These are phyloP conservation scores for Catocala nupta DNA, from an alignment of 2,888 invertebrate genomes.

Conservation along the genomic window DNA sequence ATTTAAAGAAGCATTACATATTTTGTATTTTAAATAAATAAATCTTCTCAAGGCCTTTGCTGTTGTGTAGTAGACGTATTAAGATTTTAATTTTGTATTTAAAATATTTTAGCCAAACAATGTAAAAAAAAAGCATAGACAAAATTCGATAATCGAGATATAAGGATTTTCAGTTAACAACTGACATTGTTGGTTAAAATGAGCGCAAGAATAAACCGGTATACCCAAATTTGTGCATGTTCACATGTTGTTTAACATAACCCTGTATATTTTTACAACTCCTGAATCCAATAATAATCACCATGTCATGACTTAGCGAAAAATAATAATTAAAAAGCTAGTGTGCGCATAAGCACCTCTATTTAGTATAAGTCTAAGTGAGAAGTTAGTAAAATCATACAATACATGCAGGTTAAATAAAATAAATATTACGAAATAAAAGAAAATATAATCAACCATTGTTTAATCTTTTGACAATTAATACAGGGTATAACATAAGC, in stretches of 20 bases:
- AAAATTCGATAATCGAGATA: too few species aligned
- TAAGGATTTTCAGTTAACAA: too few species aligned
- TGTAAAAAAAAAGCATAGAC: too few species aligned
- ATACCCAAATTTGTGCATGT: conserved; percentile 36
- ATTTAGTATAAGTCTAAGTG: conserved; percentile 33
- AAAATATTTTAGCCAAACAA: too few species aligned
- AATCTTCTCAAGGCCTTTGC: too few species aligned
- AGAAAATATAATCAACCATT: conserved; percentile 13
- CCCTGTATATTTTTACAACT: conserved; percentile 61
- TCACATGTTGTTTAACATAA: conserved; percentile 50
- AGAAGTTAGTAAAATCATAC: conserved; percentile 28
- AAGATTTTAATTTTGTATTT: too few species aligned
- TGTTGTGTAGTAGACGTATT: too few species aligned
- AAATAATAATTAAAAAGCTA: conserved; percentile 52
- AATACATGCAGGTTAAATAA: conserved; percentile 12
- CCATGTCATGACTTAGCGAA: conserved; percentile 54
- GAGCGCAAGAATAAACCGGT: conserved; percentile 15
- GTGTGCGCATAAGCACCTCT: conserved; percentile 65
- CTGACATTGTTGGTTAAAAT: neutral
- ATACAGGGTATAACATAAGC: conserved; percentile 6
- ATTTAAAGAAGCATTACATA: too few species aligned
- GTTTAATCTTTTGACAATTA: conserved; percentile 19
- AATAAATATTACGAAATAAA: conserved; percentile 11
- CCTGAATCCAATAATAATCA: conserved; percentile 37
- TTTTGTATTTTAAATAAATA: too few species aligned